These are phyloP conservation scores for Pangasius macronema DNA, from an alignment of 2,797 vertebrate genomes.

Conservation along the genomic window DNA sequence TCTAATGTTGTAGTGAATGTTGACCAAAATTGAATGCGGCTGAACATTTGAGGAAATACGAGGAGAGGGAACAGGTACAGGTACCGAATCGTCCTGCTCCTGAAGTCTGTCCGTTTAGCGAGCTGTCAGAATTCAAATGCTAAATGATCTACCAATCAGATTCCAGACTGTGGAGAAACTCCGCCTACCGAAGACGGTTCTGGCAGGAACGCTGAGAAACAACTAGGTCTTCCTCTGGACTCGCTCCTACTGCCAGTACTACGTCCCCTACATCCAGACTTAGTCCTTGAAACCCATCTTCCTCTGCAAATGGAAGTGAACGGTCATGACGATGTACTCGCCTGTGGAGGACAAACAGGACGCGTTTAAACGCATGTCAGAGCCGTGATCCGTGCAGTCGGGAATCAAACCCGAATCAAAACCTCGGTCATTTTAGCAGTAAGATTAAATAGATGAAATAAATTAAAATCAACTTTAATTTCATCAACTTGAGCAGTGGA, in stretches of 20 bases:
- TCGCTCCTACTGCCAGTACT: too few relatives aligned
- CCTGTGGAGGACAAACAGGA: constrained; percentile 77
- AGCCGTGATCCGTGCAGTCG: not conserved
- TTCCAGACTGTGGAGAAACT: not conserved
- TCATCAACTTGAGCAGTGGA: not conserved
- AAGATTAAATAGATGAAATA: not conserved
- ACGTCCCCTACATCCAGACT: too few relatives aligned
- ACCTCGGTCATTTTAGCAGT: not conserved
- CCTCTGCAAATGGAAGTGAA: constrained; percentile 93
- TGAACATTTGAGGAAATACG: not conserved
- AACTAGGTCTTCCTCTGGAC: too few relatives aligned
- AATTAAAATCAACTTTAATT: not conserved
- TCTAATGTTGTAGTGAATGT: not conserved
- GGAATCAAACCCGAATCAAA: not conserved
- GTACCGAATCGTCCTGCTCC: not conserved
- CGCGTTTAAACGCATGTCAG: too few relatives aligned
- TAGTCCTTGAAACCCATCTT: too few relatives aligned
- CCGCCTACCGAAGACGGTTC: constrained; percentile 91
- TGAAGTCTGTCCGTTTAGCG: not conserved
- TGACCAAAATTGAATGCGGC: not conserved
- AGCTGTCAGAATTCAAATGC: not conserved
- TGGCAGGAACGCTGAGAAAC: constrained; percentile 93
- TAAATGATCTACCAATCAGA: not conserved
- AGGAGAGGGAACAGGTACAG: not conserved
- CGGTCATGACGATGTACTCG: constrained; percentile 97